Conservation (phyloP, 2,113 vertebrate species). For the Anguilla japonica region DNA sequence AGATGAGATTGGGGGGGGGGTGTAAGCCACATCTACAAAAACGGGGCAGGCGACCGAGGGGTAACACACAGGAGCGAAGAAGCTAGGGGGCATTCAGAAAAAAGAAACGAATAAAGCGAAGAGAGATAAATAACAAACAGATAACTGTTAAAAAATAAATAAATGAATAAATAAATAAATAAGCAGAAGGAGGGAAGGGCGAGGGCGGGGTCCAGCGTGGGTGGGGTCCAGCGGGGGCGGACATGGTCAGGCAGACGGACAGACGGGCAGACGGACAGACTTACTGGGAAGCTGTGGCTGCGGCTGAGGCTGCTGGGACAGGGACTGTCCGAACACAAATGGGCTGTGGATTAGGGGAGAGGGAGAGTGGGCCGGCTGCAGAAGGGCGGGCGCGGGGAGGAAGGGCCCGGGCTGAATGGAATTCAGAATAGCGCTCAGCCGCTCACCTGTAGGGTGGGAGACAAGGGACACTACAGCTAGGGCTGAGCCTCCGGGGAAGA, state of each 20-base stretch:
- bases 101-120: conserved; percentile 8
- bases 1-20: conserved; percentile 17
- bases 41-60: conserved; percentile 27
- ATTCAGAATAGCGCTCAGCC: conserved; percentile 99
- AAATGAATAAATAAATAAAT: background rate
- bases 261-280: conserved; percentile 91
- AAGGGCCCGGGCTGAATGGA: conserved; percentile 99
- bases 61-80: conserved; percentile 25
- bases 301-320: conserved; percentile 97
- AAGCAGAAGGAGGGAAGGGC: conserved; percentile 28
- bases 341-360: conserved; percentile 98
- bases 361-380: conserved; percentile 98
- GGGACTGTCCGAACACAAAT: conserved; percentile 99
- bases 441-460: conserved; percentile 98
- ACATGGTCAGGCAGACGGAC: conserved; percentile 82
- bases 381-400: conserved; percentile 97
- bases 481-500: conserved; percentile 65
- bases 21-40: conserved; percentile 2
- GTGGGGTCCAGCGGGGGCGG: conserved; percentile 66
- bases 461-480: conserved; percentile 96
- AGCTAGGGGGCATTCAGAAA: conserved; percentile 24
- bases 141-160: background rate
- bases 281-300: conserved; percentile 98
- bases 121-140: conserved; percentile 3
- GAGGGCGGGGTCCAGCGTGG: conserved; percentile 56